Conservation (phyloP, 2,797 vertebrate genomes). For the Epinephelus awoara region DNA sequence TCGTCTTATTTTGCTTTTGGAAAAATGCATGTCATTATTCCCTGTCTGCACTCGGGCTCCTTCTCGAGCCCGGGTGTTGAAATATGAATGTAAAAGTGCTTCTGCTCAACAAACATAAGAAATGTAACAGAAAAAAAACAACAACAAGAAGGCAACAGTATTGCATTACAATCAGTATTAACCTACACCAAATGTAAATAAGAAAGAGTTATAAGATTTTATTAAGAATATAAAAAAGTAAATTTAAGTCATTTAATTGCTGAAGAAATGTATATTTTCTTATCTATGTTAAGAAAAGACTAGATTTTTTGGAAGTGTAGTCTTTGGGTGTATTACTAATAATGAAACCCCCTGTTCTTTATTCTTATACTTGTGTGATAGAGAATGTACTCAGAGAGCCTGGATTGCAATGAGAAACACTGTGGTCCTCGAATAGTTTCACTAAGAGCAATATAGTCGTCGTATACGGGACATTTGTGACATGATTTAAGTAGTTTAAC, state of each 20-base stretch:
- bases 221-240: conserved; percentile 71
- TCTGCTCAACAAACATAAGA: conserved; percentile 79
- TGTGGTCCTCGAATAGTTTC: conserved; percentile 82
- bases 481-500: conserved; percentile 53
- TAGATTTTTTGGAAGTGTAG: conserved; percentile 75
- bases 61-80: conserved; percentile 66
- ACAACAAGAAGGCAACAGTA: conserved; percentile 67
- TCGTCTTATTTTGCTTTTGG: conserved; percentile 55
- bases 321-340: conserved; percentile 74
- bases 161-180: conserved; percentile 85
- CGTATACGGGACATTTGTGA: conserved; percentile 54
- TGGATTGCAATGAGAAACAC: conserved; percentile 82
- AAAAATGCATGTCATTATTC: conserved; percentile 67
- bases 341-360: conserved; percentile 71
- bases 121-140: conserved; percentile 65
- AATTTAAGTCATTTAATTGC: conserved; percentile 70
- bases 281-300: conserved; percentile 76
- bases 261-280: conserved; percentile 85
- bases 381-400: conserved; percentile 81
- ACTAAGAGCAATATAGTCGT: conserved; percentile 83
- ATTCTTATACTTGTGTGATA: conserved; percentile 82
- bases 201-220: conserved; percentile 78
- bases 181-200: conserved; percentile 83
- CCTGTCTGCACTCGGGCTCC: conserved; percentile 65
- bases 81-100: conserved; percentile 86